Evolutionary conservation across 2,888 invertebrate species (phyloP).

Genomic region (Sylvicola fuscatus): DNA sequence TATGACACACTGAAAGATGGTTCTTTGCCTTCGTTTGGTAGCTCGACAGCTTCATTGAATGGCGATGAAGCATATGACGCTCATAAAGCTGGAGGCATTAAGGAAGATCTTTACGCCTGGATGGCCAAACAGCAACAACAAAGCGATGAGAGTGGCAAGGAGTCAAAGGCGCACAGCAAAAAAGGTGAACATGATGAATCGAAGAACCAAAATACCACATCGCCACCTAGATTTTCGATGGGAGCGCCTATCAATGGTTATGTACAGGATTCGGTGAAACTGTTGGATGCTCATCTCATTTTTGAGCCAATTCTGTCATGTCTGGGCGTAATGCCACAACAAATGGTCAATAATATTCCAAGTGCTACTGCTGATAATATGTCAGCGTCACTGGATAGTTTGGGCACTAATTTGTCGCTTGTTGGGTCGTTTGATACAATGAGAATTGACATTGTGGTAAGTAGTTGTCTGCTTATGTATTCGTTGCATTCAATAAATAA

Average conservation of each 20-base stretch:
- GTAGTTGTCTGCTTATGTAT: constrained; percentile 34
- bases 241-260: constrained; percentile 34
- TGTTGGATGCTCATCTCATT: constrained; percentile 83
- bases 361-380: constrained; percentile 25
- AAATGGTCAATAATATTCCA: constrained; percentile 33
- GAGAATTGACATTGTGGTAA: constrained; percentile 86
- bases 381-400: constrained; percentile 54
- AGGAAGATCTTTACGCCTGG: constrained; percentile 89
- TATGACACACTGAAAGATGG: constrained; percentile 59
- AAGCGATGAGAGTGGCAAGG: neutral
- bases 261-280: constrained; percentile 60
- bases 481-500: too few species aligned
- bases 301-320: constrained; percentile 81
- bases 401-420: constrained; percentile 69
- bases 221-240: constrained; percentile 27
- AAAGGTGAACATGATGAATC: neutral
- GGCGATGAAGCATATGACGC: constrained; percentile 18
- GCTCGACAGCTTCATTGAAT: constrained; percentile 26
- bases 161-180: neutral
- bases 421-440: constrained; percentile 72
- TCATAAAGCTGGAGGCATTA: constrained; percentile 29
- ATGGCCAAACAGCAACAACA: constrained; percentile 60
- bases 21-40: constrained; percentile 41
- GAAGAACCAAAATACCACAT: constrained; percentile 13
- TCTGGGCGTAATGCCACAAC: constrained; percentile 78